These are phyloP conservation scores for Drosophila anomalata DNA, from an alignment of 2,888 invertebrate genomes.

Conservation along the genomic window DNA sequence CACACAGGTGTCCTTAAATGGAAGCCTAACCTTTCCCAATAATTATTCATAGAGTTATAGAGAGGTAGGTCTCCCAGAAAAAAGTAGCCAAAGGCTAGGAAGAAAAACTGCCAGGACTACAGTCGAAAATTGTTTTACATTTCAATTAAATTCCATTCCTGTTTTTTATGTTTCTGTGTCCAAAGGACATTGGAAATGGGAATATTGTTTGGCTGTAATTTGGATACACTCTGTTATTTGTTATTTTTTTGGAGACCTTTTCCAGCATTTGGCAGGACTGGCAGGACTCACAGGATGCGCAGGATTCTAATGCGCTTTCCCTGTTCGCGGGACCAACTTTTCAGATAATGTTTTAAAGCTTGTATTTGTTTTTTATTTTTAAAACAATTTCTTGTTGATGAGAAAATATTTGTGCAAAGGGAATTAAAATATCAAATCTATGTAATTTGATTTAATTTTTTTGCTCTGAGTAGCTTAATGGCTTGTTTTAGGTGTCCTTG, in stretches of 20 bases:
- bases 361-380: not conserved
- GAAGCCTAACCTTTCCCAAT: not conserved
- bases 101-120: slow-evolving; percentile 5
- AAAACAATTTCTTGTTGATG: not conserved
- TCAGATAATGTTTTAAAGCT: not conserved
- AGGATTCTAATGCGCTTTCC: slow-evolving; percentile 11
- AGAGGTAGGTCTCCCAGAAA: no score
- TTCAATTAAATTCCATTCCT: slow-evolving; percentile 58
- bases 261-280: not conserved
- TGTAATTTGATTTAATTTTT: not conserved
- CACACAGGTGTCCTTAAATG: not conserved
- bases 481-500: slow-evolving; percentile 2
- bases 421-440: not conserved
- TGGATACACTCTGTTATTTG: slow-evolving; percentile 15
- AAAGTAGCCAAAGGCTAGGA: not conserved
- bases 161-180: not conserved
- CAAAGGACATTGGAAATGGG: not conserved
- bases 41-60: not conserved
- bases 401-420: not conserved
- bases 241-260: slow-evolving; percentile 22
- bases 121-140: slow-evolving; percentile 51
- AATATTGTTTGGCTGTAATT: slow-evolving; percentile 19
- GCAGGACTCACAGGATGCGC: not conserved
- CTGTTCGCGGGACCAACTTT: slow-evolving; percentile 3
- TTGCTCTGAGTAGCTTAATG: not conserved